Conservation (phyloP, 2,888 invertebrate species). For the Bhutanitis thaidina region DNA sequence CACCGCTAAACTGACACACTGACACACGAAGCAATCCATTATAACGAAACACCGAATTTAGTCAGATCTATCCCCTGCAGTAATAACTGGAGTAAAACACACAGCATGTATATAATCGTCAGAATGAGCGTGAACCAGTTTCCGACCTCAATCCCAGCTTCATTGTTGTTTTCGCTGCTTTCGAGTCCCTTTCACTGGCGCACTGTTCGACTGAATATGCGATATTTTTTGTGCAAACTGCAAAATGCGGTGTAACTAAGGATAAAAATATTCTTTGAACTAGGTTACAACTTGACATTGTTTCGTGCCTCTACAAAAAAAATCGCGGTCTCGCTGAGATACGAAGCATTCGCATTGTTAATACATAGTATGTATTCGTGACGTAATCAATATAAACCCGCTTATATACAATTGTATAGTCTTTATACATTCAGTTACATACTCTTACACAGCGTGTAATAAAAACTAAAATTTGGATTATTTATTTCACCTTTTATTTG, state of each 20-base stretch:
- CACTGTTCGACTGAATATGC: not conserved
- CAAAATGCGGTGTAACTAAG: not conserved
- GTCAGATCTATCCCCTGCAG: not conserved
- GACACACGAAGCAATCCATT: not conserved
- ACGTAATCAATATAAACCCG: too few relatives aligned
- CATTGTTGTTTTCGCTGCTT: conserved; percentile 13
- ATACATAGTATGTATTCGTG: too few relatives aligned
- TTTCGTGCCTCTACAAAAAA: not conserved
- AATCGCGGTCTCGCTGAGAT: too few relatives aligned
- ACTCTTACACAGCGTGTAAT: too few relatives aligned
- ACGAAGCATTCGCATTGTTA: too few relatives aligned
- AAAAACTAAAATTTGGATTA: too few relatives aligned
- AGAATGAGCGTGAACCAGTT: not conserved
- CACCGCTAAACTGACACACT: too few relatives aligned
- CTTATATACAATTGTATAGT: too few relatives aligned
- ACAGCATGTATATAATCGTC: conserved; percentile 1
- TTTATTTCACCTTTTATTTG: too few relatives aligned
- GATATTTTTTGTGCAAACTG: not conserved
- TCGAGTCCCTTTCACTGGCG: not conserved
- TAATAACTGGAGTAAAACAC: conserved; percentile 1
- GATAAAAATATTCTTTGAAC: conserved; percentile 1
- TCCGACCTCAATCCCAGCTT: conserved; percentile 11
- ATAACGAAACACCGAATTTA: not conserved
- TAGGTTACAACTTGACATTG: conserved; percentile 1
- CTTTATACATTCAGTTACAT: too few relatives aligned